Evolutionary conservation across 2,113 vertebrate genomes (phyloP), one percentile per base, ranked within the genome.

Genomic region (Echinops telfairi): DNA sequence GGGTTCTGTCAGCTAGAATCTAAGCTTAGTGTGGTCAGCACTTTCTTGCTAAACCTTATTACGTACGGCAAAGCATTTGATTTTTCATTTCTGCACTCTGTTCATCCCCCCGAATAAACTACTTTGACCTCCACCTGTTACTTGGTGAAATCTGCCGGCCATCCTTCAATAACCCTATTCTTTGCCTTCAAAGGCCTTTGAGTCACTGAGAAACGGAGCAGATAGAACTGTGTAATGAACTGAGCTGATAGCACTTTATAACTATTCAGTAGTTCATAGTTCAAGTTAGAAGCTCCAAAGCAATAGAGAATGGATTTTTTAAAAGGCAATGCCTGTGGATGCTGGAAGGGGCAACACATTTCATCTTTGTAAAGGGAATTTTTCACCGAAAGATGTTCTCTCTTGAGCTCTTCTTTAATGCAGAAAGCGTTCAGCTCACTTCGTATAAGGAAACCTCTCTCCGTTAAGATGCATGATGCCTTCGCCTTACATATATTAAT

Each of bases 1-100:
- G 98, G 98, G 98, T 98, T 98, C 98, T 98, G 98, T 99, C 99
- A 99, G 99, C 98, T 98, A 98, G 98, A 99, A 98, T 98, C 97
- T 97, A 96, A 98, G 98, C 98, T 97, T 95, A 96, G 97, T 94
- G 96, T 93, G 98, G 98, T 99, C 99, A 99, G 99, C 99, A 97
- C 97, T 99, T 98, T 99, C 97, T 97, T 97, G 97, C 96, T 96
- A 98, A 98, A 98, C 97, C 98, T 98, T 98, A 99, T 99, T 98
- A 99, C 93, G 97, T 98, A 99, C 93, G 97, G 96, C 79, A 96
- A 97, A 98, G 98, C 94, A 95, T 94, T 95, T 94, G 95, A 97
- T 98, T 98, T 98, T 98, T 98, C 97, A 97, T 98, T 97, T 97
- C 97, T 97, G 97, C 82, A 92, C 97, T 97, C 95, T 95, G 95